Evolutionary conservation across 2,797 vertebrate species (phyloP).

Genomic region (Euthynnus affinis): DNA sequence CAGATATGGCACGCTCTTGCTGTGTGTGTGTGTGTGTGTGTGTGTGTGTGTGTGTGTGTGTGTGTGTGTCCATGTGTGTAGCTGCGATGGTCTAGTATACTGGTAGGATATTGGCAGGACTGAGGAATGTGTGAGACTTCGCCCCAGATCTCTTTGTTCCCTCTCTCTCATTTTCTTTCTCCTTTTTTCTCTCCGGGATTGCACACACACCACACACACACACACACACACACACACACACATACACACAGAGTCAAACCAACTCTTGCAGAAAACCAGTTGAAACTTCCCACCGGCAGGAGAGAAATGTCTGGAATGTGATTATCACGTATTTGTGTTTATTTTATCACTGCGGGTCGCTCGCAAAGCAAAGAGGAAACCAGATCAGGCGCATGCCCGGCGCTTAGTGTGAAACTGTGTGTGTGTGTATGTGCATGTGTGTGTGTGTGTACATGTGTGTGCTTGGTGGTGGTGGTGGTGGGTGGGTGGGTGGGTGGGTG

Average conservation of each 20-base stretch:
- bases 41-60: conserved; percentile 19
- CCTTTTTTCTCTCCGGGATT: conserved; percentile 68
- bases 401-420: conserved; percentile 63
- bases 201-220: conserved; percentile 27
- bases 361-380: conserved; percentile 80
- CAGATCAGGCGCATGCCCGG: conserved; percentile 75
- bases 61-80: conserved; percentile 30
- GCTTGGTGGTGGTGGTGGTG: conserved; percentile 49
- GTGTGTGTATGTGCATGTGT: conserved; percentile 50
- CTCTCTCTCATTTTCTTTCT: conserved; percentile 72
- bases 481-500: conserved; percentile 59
- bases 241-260: conserved; percentile 58
- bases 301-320: conserved; percentile 82
- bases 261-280: conserved; percentile 80
- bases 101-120: conserved; percentile 77
- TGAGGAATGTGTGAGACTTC: conserved; percentile 84
- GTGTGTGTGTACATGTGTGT: conserved; percentile 47
- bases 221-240: conserved; percentile 45
- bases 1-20: conserved; percentile 23
- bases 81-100: conserved; percentile 64
- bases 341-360: conserved; percentile 82
- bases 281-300: conserved; percentile 83
- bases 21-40: not conserved
- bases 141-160: conserved; percentile 86
- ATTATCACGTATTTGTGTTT: conserved; percentile 85